Base-by-base conservation (phyloP, 1,140 invertebrate species). In the Neodiprion pinetum region DNA sequence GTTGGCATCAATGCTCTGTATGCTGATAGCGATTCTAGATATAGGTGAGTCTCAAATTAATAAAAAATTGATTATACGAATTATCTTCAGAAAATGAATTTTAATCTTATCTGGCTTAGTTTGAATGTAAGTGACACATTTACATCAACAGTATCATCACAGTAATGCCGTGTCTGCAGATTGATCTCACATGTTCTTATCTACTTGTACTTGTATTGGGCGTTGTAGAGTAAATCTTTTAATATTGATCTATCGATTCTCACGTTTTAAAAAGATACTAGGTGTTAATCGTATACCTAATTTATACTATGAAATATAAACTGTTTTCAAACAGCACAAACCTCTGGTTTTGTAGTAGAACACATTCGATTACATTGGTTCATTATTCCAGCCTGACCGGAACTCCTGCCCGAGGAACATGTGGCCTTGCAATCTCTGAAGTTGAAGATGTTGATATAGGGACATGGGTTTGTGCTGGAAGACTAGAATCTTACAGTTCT, bases 381-480 rank as follows among this genome's bases (percentile, higher is more conserved):
- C 5, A 40, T 40, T 40, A 40, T 69, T 23, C 12, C 17, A 69
- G 67, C 40, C 11, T 69, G 40, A 23, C 67, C 7, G 67, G 21
- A 69, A 23, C 11, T 69, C 23, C 21, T 4, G 40, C 4, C 11
- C 67, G 8, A 12, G 67, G 67, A 23, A 47, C 40, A 11, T 69
- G 67, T 21, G 67, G 17, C 12, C 67, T 69, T 21, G 17, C 67
- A 7, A 5, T 69, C 10, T 14, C 11, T 12, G 23, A 12, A 11
- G 21, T 69, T 21, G 14, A 69, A 12, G 67, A 69, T 21, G 67
- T 23, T 69, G 67, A 69, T 69, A 11, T 23, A 21, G 67, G 67
- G 8, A 69, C 67, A 14, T 69, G 67, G 67, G 40, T 69, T 69
- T 69, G 67, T 47, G 67, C 67, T 12, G 67, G 67, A 23, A 7